Evolutionary conservation across 2,113 vertebrate species (phyloP), one percentile per base, ranked within the genome.

Genomic region (Crotalus horridus): DNA sequence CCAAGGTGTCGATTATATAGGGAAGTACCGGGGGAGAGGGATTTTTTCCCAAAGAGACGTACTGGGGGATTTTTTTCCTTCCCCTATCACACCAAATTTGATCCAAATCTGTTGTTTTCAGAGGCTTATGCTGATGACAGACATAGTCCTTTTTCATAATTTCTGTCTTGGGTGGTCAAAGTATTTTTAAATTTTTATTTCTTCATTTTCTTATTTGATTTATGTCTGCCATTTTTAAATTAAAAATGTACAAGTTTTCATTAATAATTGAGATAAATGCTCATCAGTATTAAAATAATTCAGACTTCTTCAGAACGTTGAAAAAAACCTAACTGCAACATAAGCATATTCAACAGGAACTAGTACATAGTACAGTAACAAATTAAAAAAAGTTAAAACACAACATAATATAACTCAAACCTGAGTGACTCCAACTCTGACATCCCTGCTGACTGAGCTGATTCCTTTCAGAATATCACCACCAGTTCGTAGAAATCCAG

Each of bases 401-500:
- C 11, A 56, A 2, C n/a, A 59, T 21, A 4, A 56, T 20, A 8
- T 90, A 95, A 96, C 91, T 91, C 97, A 91, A 96, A 99, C 99
- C 98, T 99, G 98, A 1, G 99, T 98, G 95, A 99, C 97, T 95
- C 99, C 99, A 91, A 99, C 97, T 95, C 98, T 98, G 95, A 99
- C 96, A 92, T 99, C 98, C 91, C 97, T 98, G 96, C 97, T 98
- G 94, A 99, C 98, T 13, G 98, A 98, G 97, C 98, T 98, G 21
- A 97, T 98, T 85, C 99, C 98, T 97, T 99, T 99, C 96, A 99
- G 96, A 96, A 99, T 98, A 96, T 99, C 99, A 0, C 99, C 98
- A 85, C 99, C 98, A 96, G 98, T 98, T 96, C 98, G 97, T 26
- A 99, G 98, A 96, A 99, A 99, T 74, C 99, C 98, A 6, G 97